These are phyloP conservation scores for Cetonia aurata DNA, from an alignment of 2,888 invertebrate genomes.

Conservation along the genomic window DNA sequence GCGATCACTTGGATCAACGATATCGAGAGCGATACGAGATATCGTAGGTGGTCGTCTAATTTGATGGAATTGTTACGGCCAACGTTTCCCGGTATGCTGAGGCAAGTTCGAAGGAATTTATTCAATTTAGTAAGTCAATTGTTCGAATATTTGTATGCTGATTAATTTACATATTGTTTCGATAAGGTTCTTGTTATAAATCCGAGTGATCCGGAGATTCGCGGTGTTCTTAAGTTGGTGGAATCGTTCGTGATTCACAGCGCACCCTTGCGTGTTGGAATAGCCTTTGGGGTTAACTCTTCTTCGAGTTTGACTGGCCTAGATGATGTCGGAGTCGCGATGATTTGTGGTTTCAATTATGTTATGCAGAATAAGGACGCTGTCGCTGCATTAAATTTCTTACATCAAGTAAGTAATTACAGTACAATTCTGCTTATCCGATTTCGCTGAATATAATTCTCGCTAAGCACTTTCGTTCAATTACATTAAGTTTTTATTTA, in stretches of 20 bases:
- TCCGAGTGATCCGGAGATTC: slow-evolving; percentile 78
- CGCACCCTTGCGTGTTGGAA: slow-evolving; percentile 90
- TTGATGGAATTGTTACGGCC: slow-evolving; percentile 92
- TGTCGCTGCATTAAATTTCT: slow-evolving; percentile 84
- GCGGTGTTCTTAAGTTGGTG: slow-evolving; percentile 84
- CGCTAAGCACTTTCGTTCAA: too few species aligned
- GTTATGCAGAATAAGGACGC: slow-evolving; percentile 82
- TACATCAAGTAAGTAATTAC: slow-evolving; percentile 43
- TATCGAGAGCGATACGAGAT: slow-evolving; percentile 90
- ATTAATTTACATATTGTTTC: slow-evolving; percentile 45
- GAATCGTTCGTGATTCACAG: slow-evolving; percentile 93
- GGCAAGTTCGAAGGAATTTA: slow-evolving; percentile 88
- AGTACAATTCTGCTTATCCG: too few species aligned
- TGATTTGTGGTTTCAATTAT: slow-evolving; percentile 92
- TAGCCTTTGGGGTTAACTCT: slow-evolving; percentile 81
- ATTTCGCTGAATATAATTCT: too few species aligned
- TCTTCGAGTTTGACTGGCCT: slow-evolving; percentile 71
- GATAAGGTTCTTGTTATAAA: slow-evolving; percentile 85
- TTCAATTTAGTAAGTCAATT: slow-evolving; percentile 78
- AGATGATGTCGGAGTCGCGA: slow-evolving; percentile 83
- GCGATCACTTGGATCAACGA: slow-evolving; percentile 96
- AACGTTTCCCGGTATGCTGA: slow-evolving; percentile 97
- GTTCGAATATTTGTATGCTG: background rate
- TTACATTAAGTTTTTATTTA: too few species aligned
- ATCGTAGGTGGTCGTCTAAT: slow-evolving; percentile 89